Percentiles rank a stretch among this genome's conserved stretches.
phyloP scores from a whole-genome alignment of 2,888 invertebrate genomes.

The Sericinus montela region DNA sequence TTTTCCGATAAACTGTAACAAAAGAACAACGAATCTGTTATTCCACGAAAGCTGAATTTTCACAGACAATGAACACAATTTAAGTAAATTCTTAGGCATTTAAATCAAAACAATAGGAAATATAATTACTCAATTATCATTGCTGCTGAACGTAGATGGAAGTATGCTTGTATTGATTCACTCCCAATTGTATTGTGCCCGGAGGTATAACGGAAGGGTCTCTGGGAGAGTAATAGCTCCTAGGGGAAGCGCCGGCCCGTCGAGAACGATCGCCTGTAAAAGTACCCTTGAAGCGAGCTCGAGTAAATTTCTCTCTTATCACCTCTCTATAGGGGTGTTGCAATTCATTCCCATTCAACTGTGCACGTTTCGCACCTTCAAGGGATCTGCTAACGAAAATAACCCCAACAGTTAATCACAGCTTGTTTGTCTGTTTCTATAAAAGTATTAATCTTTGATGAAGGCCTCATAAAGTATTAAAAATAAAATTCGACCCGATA shows the following conservation, averaged over 20 bases:
- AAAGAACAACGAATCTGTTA: too few species aligned
- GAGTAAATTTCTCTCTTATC: conserved; percentile 1
- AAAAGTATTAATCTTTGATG: background rate
- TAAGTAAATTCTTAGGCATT: background rate
- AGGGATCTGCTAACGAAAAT: background rate
- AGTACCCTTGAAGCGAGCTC: background rate
- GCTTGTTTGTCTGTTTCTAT: background rate
- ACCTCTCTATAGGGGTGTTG: background rate
- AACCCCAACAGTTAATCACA: background rate
- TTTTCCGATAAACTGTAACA: too few species aligned
- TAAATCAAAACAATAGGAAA: background rate
- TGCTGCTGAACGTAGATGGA: conserved; percentile 17
- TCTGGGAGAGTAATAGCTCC: conserved; percentile 23
- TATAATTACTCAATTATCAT: conserved; percentile 8
- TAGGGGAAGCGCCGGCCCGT: conserved; percentile 18
- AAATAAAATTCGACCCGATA: too few species aligned
- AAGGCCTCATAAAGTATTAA: background rate
- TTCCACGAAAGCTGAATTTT: too few species aligned
- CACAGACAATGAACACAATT: background rate
- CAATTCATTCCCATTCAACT: background rate
- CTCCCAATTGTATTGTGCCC: conserved; percentile 16
- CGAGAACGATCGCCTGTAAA: background rate
- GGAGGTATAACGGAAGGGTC: conserved; percentile 7
- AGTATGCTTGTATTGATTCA: conserved; percentile 34
- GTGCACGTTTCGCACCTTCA: background rate